Evolutionary conservation across 2,113 vertebrate genomes (phyloP), one percentile per base, ranked within the genome.

Genomic region (Atherinomorus stipes): DNA sequence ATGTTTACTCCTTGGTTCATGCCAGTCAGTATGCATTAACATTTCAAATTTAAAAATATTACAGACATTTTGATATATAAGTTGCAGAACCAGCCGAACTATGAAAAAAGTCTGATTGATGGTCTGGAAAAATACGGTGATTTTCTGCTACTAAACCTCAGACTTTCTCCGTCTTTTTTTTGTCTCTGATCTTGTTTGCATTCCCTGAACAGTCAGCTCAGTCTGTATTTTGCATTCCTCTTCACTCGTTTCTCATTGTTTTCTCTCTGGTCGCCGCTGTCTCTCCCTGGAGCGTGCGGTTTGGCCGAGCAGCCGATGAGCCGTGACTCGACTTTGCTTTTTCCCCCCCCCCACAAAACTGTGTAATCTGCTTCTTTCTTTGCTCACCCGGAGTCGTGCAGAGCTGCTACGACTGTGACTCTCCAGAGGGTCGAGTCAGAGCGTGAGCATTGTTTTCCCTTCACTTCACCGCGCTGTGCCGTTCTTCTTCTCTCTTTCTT

Each of bases 281-380:
- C 53, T 59, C 77, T 79, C 76, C 68, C 67, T 3, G 31, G 42
- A 83, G 77, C 49, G 31, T 62, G 81, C 45, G 78, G 80, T 89
- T 90, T 75, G 42, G 45, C 21, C 76, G 69, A 56, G 54, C 47
- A 68, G 45, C 74, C 72, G 76, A 73, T 78, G 83, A 91, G 80
- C 85, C 37, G 11, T 83, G 83, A 85, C 82, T 67, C 10, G 1
- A 19, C 52, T 81, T 80, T 16, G 44, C 60, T 82, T 64, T 71
- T 69, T 31, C 64, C n/a, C 31, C 22, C 71, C 52, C 74, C 50
- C 61, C 25, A 42, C 37, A 53, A 34, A 34, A 34, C 22, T 42
- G 23, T 52, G 0, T 4, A 53, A 70, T 71, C 64, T 37, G 52
- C 42, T 45, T 64, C 71, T 57, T 34, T 34, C 31, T 34, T 34